These are phyloP conservation scores for Oryzias javanicus DNA, from an alignment of 2,113 vertebrate species.

Conservation along the genomic window DNA sequence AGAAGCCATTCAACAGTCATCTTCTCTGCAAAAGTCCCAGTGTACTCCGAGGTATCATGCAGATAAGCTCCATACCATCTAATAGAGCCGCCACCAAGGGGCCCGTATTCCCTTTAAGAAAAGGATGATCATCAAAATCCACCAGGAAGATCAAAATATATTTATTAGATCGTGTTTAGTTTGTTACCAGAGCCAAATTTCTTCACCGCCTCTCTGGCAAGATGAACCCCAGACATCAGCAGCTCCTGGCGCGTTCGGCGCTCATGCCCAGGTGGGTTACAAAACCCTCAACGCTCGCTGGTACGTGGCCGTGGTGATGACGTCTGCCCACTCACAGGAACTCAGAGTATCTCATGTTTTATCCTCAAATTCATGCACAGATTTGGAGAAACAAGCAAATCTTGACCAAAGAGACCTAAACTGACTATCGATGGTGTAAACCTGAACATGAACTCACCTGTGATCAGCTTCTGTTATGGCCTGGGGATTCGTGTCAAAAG, in stretches of 20 bases:
- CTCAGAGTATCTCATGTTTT: conserved; percentile 42
- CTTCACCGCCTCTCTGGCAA: conserved; percentile 71
- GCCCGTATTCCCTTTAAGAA: conserved; percentile 48
- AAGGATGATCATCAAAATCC: neutral
- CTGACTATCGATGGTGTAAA: neutral
- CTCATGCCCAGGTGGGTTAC: conserved; percentile 64
- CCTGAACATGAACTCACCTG: conserved; percentile 59
- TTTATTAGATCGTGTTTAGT: neutral
- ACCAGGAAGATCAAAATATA: neutral
- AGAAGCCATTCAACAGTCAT: conserved; percentile 72
- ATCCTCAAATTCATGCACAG: no score
- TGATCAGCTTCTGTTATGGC: conserved; percentile 76
- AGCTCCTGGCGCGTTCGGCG: conserved; percentile 67
- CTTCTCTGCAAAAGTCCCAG: conserved; percentile 70
- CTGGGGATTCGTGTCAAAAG: conserved; percentile 77
- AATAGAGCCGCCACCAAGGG: conserved; percentile 77
- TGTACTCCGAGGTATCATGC: conserved; percentile 80
- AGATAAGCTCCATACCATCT: conserved; percentile 81
- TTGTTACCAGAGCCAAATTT: conserved; percentile 64
- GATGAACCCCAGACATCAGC: conserved; percentile 73
- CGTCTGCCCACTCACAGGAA: conserved; percentile 79
- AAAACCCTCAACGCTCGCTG: conserved; percentile 82
- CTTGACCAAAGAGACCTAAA: neutral
- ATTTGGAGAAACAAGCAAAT: no score
- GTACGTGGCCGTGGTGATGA: conserved; percentile 80